Conservation (phyloP, 2,797 vertebrate genomes). For the Xenops minutus region DNA sequence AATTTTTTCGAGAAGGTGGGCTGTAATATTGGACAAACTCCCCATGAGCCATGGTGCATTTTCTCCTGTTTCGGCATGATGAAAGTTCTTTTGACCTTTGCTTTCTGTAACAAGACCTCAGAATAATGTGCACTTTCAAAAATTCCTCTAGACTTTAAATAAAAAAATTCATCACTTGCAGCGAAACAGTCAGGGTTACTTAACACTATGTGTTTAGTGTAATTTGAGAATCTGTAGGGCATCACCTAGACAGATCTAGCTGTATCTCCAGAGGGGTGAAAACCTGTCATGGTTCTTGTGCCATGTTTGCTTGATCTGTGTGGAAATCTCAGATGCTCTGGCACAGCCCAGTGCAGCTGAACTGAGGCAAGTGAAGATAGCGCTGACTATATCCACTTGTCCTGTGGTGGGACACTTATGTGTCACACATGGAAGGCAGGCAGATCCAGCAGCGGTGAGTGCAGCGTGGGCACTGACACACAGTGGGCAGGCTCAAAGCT, state of each 20-base stretch:
- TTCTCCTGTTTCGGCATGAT: background rate
- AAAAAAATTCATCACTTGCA: background rate
- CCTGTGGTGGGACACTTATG: fast-evolving
- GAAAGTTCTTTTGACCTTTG: background rate
- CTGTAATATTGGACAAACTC: background rate
- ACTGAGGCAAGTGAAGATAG: background rate
- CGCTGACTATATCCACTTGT: background rate
- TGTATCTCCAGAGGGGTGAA: background rate
- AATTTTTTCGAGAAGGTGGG: background rate
- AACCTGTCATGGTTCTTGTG: background rate
- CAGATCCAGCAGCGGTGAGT: background rate
- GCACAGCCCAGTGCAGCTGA: background rate
- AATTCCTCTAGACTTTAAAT: background rate
- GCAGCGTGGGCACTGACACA: fast-evolving
- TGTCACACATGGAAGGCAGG: background rate
- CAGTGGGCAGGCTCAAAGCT: background rate
- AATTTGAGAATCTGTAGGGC: background rate
- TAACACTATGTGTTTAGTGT: background rate
- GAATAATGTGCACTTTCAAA: background rate
- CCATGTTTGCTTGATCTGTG: background rate
- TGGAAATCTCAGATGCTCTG: background rate
- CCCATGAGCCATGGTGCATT: fast-evolving
- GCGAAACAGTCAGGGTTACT: background rate
- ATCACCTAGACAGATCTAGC: background rate
- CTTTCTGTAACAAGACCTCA: background rate